Conservation (phyloP, 2,113 vertebrate genomes). For the Sylvietta virens region DNA sequence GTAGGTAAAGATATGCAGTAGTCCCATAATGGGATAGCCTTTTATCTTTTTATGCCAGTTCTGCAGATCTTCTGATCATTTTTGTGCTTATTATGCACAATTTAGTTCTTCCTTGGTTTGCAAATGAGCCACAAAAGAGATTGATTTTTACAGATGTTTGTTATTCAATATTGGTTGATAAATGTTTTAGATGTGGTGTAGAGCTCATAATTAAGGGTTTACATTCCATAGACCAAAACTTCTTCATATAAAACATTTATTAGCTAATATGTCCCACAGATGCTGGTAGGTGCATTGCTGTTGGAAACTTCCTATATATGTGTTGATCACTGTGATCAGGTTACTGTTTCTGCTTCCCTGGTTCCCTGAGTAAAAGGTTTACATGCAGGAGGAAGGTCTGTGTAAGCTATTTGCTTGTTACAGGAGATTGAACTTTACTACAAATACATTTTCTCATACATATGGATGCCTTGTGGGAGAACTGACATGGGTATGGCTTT, state of each 20-base stretch:
- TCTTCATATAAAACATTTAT: neutral
- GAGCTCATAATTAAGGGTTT: conserved; percentile 36
- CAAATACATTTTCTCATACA: neutral
- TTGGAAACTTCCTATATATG: neutral
- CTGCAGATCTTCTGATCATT: conserved; percentile 5
- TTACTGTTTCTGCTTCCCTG: neutral
- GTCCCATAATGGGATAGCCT: neutral
- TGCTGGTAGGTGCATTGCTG: neutral
- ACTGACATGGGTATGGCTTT: neutral
- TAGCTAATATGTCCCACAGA: neutral
- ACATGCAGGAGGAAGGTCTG: neutral
- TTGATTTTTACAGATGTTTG: conserved; percentile 46
- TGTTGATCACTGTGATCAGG: neutral
- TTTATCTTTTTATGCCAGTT: conserved; percentile 25
- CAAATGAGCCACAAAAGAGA: conserved; percentile 24
- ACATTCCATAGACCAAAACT: neutral
- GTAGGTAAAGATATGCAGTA: neutral
- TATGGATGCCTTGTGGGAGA: neutral
- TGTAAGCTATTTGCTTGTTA: conserved; percentile 9
- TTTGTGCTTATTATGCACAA: conserved; percentile 36
- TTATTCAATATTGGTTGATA: conserved; percentile 31
- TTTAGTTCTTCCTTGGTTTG: conserved; percentile 26
- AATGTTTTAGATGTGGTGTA: conserved; percentile 27
- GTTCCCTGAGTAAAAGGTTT: neutral
- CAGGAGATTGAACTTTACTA: conserved; percentile 9